A percentile compares a stretch with the other conserved stretches of the same genome.
These are phyloP conservation scores for Polydrusus cervinus DNA, from an alignment of 2,888 invertebrate genomes.

Conservation along the genomic window DNA sequence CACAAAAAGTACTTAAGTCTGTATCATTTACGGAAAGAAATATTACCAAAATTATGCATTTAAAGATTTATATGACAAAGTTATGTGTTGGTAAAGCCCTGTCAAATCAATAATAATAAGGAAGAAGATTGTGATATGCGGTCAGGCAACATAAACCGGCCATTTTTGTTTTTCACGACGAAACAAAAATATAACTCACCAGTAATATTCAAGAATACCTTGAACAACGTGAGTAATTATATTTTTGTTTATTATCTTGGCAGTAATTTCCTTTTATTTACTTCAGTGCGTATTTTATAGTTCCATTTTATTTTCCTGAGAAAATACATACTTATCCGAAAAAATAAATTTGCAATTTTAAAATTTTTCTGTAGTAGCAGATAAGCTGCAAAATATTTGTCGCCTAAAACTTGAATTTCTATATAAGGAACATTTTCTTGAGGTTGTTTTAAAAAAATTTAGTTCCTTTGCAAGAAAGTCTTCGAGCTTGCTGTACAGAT, in stretches of 20 bases:
- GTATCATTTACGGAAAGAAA: conserved; percentile 23
- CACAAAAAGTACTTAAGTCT: background rate
- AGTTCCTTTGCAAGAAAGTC: conserved; percentile 24
- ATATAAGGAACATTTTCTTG: conserved; percentile 17
- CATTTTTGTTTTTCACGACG: conserved; percentile 27
- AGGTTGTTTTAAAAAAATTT: conserved; percentile 17
- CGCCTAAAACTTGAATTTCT: conserved; percentile 7
- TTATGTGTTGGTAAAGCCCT: conserved; percentile 37
- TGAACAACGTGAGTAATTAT: conserved; percentile 39
- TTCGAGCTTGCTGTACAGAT: conserved; percentile 36
- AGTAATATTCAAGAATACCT: conserved; percentile 43
- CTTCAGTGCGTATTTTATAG: background rate
- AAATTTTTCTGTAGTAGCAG: too few species aligned
- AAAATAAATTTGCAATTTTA: background rate
- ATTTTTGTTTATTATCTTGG: conserved; percentile 29
- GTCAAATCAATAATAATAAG: conserved; percentile 54
- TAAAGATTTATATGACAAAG: conserved; percentile 39
- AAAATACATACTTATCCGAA: background rate
- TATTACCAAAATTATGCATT: conserved; percentile 30
- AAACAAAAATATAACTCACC: conserved; percentile 36
- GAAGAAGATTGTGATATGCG: conserved; percentile 46
- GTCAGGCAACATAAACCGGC: conserved; percentile 36
- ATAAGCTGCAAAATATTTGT: background rate
- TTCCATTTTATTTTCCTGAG: background rate
- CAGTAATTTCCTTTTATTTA: conserved; percentile 13